Evolutionary conservation across 2,888 invertebrate genomes (phyloP).

Genomic region (Stomorhina lunata): DNA sequence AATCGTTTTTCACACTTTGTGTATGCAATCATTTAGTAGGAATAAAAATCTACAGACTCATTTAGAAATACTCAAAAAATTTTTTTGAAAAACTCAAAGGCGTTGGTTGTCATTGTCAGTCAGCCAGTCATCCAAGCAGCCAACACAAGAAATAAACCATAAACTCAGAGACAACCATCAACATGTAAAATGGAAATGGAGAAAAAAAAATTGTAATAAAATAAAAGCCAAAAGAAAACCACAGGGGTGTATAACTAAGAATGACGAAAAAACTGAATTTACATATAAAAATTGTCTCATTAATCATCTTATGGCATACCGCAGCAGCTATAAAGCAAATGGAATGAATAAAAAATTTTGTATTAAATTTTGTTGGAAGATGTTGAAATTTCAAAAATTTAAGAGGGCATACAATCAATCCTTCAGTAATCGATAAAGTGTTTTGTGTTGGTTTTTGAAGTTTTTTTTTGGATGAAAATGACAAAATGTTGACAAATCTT

Average conservation of each 20-base stretch:
- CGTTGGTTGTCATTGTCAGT: slow-evolving; percentile 59
- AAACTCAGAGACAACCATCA: background rate
- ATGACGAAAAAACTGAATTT: slow-evolving; percentile 63
- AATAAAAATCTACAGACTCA: slow-evolving; percentile 18
- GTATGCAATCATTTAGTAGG: slow-evolving; percentile 3
- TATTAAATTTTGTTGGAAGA: background rate
- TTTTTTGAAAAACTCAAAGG: slow-evolving; percentile 56
- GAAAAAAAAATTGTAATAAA: slow-evolving; percentile 18
- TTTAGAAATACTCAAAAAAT: slow-evolving; percentile 44
- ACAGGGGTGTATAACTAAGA: slow-evolving; percentile 9
- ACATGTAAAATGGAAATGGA: slow-evolving; percentile 8
- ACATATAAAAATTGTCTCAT: slow-evolving; percentile 75
- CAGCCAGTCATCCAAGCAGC: slow-evolving; percentile 55
- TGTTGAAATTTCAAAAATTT: background rate
- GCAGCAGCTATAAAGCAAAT: slow-evolving; percentile 47
- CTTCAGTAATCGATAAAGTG: background rate
- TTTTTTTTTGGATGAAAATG: slow-evolving; percentile 11
- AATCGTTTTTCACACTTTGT: slow-evolving; percentile 58
- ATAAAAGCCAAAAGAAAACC: slow-evolving; percentile 3
- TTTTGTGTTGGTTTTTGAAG: background rate
- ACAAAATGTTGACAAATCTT: slow-evolving; percentile 43
- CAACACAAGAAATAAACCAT: background rate
- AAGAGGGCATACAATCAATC: background rate
- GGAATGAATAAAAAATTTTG: slow-evolving; percentile 1
- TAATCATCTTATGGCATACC: slow-evolving; percentile 72